Percentiles rank a stretch among this genome's conserved stretches.
Conservation (phyloP, 2,113 vertebrate species). For the Chloropsis hardwickii region DNA sequence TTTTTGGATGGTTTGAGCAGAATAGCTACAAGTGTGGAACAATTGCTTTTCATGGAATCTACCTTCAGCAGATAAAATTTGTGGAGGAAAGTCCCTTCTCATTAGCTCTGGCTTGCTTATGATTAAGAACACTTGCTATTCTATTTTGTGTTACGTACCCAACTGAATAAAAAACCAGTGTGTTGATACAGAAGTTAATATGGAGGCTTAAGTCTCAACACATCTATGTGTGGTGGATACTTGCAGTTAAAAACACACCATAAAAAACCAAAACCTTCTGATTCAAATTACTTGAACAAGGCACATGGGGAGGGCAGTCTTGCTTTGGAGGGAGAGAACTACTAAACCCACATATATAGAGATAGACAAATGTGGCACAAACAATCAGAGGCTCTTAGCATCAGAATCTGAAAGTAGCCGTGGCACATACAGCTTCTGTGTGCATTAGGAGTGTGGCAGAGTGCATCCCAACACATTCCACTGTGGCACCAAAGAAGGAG, state of each 20-base stretch:
- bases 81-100: background rate
- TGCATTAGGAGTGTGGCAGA: fast-evolving
- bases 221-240: too few species aligned
- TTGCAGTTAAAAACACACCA: background rate
- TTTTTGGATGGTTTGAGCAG: background rate
- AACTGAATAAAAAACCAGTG: background rate
- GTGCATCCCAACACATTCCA: background rate
- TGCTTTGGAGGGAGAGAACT: background rate
- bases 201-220: background rate
- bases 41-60: background rate
- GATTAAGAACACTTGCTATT: background rate
- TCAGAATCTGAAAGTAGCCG: fast-evolving
- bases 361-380: background rate
- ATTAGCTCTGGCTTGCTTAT: background rate
- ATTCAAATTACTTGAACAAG: background rate
- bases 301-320: background rate
- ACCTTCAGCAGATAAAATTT: background rate
- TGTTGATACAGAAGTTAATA: background rate
- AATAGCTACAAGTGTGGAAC: background rate
- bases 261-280: background rate
- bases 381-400: background rate
- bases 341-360: background rate
- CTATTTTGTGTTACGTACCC: background rate
- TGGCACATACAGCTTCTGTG: background rate
- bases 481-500: background rate